A percentile compares a stretch with the other conserved stretches of the same genome.
These are phyloP conservation scores for Gastrophryne carolinensis DNA, from an alignment of 2,797 vertebrate species.

Conservation along the genomic window DNA sequence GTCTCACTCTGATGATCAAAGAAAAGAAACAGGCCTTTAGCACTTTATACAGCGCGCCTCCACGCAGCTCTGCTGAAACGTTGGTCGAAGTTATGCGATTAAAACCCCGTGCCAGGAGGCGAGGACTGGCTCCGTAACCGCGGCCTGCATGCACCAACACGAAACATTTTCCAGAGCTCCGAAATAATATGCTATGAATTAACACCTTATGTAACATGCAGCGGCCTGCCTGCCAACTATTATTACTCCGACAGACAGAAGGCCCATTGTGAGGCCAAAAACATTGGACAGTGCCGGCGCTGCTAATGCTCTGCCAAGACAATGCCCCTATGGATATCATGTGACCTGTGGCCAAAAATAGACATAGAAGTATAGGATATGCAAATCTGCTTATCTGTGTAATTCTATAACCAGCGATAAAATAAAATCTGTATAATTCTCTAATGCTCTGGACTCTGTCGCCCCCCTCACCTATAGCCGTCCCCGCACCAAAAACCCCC, in stretches of 20 bases:
- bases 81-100: conserved; percentile 45
- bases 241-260: conserved; percentile 34
- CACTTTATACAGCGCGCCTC: conserved; percentile 8
- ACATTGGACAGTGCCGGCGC: background rate
- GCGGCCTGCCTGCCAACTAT: conserved; percentile 44
- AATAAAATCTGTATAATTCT: too few species aligned
- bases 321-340: too few species aligned
- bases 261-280: conserved; percentile 9
- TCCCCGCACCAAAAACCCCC: too few species aligned
- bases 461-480: too few species aligned
- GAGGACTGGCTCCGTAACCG: conserved; percentile 14
- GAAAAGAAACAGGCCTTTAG: conserved; percentile 40
- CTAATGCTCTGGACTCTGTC: too few species aligned
- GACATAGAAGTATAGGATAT: too few species aligned
- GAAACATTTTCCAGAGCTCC: conserved; percentile 40
- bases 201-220: conserved; percentile 47
- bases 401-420: too few species aligned
- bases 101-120: conserved; percentile 23
- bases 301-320: background rate
- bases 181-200: conserved; percentile 49
- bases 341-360: too few species aligned
- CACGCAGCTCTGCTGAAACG: conserved; percentile 22
- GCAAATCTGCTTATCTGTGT: too few species aligned
- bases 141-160: conserved; percentile 21
- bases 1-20: conserved; percentile 19